Evolutionary conservation across 2,888 invertebrate genomes (phyloP), one percentile per base, ranked within the genome.

Genomic region (Ochropleura plecta): DNA sequence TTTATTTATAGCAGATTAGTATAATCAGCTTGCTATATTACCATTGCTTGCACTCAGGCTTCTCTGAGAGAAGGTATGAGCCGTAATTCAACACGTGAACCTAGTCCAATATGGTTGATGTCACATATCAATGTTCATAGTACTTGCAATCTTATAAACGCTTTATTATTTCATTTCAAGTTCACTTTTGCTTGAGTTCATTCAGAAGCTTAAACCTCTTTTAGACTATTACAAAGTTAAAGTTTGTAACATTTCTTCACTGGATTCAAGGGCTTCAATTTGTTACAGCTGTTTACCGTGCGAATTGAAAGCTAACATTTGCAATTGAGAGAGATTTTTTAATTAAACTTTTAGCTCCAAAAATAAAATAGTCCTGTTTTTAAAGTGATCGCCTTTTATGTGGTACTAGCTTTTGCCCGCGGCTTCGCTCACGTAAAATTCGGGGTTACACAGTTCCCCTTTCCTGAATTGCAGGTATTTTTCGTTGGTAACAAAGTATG

Each of bases 241-340:
- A 62, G 42, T 62, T 78, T 30, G 7, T 70, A 70, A 55, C 3
- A 49, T 79, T 79, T 63, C 53, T 79, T 44, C 53, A 40, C 44
- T 44, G 60, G 55, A 70, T 76, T 71, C 20, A 57, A 79, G 5
- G 9, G 8, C 3, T 44, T 70, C 7, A 62, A 63, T 70, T 79
- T 5, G 18, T 63, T 14, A 40, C 8, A 57, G 8, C 44, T 55
- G 0, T 76, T 55, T 46, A 18, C 6, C 63, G 5, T 48, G n/a
- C 16, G 30, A 55, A 60, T 49, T 44, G 16, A 12, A 68, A 60
- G 20, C 5, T 1, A 20, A 51, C 14, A 14, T 7, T 73, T 55
- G 30, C 57, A 57, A 14, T 57, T 30, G 4, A 16, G 12, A 30
- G 30, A n/a, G 30, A 30, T 4, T 16, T 55, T 40, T 16, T 1